Conservation (phyloP, 2,888 invertebrate genomes). For the Philaethria dido region DNA sequence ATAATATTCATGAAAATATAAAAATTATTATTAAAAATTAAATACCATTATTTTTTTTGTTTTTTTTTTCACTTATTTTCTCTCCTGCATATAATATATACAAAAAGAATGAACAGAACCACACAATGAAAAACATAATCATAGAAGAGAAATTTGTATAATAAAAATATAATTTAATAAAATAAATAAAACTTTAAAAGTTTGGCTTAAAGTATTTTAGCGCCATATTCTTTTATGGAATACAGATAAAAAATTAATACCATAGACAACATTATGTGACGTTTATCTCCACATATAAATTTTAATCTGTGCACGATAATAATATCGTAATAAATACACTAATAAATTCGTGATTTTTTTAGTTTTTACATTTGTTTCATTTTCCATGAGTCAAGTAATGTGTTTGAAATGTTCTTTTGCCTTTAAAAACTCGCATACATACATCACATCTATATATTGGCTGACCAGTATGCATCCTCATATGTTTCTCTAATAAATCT, state of each 20-base stretch:
- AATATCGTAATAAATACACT: constrained; percentile 15
- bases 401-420: constrained; percentile 50
- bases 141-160: constrained; percentile 5
- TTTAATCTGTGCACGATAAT: background rate
- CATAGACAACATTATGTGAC: background rate
- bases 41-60: too few species aligned
- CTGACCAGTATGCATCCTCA: constrained; percentile 49
- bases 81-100: too few species aligned
- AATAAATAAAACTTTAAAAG: background rate
- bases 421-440: constrained; percentile 49
- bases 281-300: background rate
- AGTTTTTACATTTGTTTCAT: constrained; percentile 25
- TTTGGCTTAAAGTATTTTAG: constrained; percentile 3
- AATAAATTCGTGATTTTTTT: constrained; percentile 2
- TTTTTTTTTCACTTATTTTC: too few species aligned
- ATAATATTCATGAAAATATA: too few species aligned
- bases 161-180: background rate
- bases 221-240: background rate
- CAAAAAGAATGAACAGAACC: background rate
- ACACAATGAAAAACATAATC: background rate
- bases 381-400: constrained; percentile 50
- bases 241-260: background rate
- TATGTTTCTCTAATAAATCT: constrained; percentile 49
- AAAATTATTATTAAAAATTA: too few species aligned
- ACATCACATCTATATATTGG: constrained; percentile 50